A percentile compares a stretch with the other conserved stretches of the same genome.
These are phyloP conservation scores for Amiota mariae DNA, from an alignment of 2,888 invertebrate genomes.

Conservation along the genomic window DNA sequence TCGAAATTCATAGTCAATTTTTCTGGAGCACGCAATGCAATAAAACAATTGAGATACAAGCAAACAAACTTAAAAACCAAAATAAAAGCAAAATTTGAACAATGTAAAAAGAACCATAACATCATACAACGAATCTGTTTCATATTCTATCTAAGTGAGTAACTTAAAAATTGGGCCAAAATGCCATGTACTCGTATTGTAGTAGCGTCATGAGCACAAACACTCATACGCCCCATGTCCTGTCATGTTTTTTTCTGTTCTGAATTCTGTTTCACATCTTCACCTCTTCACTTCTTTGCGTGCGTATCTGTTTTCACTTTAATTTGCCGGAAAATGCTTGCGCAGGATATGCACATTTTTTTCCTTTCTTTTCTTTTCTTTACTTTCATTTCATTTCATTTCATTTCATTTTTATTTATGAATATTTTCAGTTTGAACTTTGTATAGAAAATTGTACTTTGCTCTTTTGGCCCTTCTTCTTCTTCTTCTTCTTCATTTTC, in stretches of 20 bases:
- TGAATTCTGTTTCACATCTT: no score
- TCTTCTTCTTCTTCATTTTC: not conserved
- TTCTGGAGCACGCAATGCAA: slow-evolving; percentile 47
- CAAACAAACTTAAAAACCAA: not conserved
- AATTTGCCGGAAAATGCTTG: slow-evolving; percentile 19
- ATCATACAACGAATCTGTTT: not conserved
- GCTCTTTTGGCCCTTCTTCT: not conserved
- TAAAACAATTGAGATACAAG: slow-evolving; percentile 57
- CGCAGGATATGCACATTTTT: slow-evolving; percentile 17
- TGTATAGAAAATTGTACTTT: slow-evolving; percentile 10
- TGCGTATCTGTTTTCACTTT: not conserved
- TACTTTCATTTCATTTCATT: no score
- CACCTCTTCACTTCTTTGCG: no score
- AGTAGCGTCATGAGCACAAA: slow-evolving; percentile 13
- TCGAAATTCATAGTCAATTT: slow-evolving; percentile 21
- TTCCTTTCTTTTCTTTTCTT: not conserved
- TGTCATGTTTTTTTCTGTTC: not conserved
- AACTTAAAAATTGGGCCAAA: slow-evolving; percentile 14
- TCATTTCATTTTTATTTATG: not conserved
- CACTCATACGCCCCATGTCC: not conserved
- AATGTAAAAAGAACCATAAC: no score
- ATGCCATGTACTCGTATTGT: no score
- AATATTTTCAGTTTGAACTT: slow-evolving; percentile 4
- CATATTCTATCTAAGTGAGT: not conserved
- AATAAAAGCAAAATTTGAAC: not conserved